Evolutionary conservation across 2,797 vertebrate genomes (phyloP).

Genomic region (Macropus fuliginosus): DNA sequence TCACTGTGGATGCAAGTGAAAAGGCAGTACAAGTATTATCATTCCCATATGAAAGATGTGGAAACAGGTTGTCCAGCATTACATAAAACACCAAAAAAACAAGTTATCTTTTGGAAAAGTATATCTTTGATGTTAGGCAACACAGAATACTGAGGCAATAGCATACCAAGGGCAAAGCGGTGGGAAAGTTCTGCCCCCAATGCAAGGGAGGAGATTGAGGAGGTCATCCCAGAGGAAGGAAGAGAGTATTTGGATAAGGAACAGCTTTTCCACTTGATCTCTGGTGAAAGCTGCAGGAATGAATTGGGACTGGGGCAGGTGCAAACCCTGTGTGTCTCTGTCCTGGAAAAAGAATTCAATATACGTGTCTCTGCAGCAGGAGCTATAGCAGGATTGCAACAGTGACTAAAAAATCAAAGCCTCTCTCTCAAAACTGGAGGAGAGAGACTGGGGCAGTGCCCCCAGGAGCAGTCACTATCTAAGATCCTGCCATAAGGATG

Average conservation of each 20-base stretch:
- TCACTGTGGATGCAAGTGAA: background rate
- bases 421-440: background rate
- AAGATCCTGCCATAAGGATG: too few species aligned
- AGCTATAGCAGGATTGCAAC: background rate
- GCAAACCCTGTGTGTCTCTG: background rate
- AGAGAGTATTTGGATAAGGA: background rate
- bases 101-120: slow-evolving; percentile 62
- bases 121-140: slow-evolving; percentile 14
- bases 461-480: background rate
- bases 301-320: background rate
- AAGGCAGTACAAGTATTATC: background rate
- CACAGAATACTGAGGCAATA: too few species aligned
- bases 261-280: background rate
- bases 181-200: background rate
- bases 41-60: background rate
- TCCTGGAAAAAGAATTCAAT: background rate
- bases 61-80: background rate
- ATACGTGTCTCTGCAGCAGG: background rate
- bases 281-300: background rate
- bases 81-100: slow-evolving; percentile 6
- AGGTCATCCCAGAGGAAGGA: background rate
- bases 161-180: background rate
- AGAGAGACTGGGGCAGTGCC: background rate
- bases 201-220: background rate
- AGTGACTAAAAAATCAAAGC: background rate